Evolutionary conservation across 1,140 invertebrate species (phyloP), one percentile per base, ranked within the genome.

Genomic region (Helicoverpa armigera): DNA sequence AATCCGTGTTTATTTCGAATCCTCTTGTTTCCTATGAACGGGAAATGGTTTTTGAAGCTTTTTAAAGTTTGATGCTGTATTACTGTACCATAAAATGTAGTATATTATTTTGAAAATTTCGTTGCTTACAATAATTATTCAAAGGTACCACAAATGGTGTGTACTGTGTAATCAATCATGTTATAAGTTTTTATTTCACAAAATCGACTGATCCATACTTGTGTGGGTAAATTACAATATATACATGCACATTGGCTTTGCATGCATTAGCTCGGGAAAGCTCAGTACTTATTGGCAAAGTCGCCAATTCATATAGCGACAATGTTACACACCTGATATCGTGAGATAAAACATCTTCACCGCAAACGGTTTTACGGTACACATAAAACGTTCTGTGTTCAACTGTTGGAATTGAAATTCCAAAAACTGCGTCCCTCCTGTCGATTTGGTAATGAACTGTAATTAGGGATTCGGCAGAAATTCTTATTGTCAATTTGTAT

Each of bases 401-500:
- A 75, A 70, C 48, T 61, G 18, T 50, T 50, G n/a, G 31, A 50
- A 61, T 18, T 50, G 29, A 11, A 60, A 48, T 60, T 61, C 43
- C 73, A 60, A 75, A 61, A 75, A 75, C 56, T 75, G 56, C 56
- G 67, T 50, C 43, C 56, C 73, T 61, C 73, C 58, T 75, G 73
- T 43, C 73, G 77, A 76, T 79, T 79, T 79, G 63, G 50, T 86
- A 75, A 82, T 73, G 67, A 82, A 83, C 77, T 61, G 65, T 85
- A 81, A 83, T 85, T 85, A 82, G 79, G 70, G 69, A 58, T 58
- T 74, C 60, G 53, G 69, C 58, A 65, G 43, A 80, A 86, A 82
- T 83, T 80, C 80, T 82, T 85, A 82, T 83, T 60, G 82, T 83
- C 83, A 81, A 85, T 85, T 83, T 86, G 82, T 85, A 82, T 83